Conservation (phyloP, 2,888 invertebrate species). For the Pyrocoelia pectoralis region DNA sequence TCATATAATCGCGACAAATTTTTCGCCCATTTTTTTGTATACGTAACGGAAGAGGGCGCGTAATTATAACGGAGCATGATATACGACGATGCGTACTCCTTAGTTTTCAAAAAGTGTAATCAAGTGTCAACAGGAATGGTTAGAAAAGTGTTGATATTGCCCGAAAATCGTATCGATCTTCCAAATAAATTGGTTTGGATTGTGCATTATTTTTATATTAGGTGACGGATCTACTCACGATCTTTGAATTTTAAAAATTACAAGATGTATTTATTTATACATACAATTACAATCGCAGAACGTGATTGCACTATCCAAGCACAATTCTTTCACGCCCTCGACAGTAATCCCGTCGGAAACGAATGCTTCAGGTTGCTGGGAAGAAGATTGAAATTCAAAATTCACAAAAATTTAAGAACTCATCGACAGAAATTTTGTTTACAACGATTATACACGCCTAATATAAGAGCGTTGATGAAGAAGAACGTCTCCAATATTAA, state of each 20-base stretch:
- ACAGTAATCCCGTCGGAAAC: constrained; percentile 39
- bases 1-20: no score
- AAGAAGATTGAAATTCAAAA: constrained; percentile 49
- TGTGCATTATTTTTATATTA: constrained; percentile 52
- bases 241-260: background rate
- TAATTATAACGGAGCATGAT: constrained; percentile 1
- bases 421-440: constrained; percentile 47
- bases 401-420: constrained; percentile 47
- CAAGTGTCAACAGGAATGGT: constrained; percentile 47
- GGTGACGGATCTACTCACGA: constrained; percentile 54
- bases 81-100: background rate
- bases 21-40: no score
- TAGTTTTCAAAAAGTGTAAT: background rate
- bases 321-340: constrained; percentile 58
- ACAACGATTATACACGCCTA: constrained; percentile 46
- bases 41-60: background rate
- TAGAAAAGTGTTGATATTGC: constrained; percentile 16
- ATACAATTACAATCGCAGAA: constrained; percentile 60
- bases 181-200: constrained; percentile 38
- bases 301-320: constrained; percentile 58
- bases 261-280: constrained; percentile 56
- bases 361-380: constrained; percentile 50
- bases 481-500: constrained; percentile 51
- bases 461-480: constrained; percentile 53
- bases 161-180: background rate